These are phyloP conservation scores for Mirza zaza DNA, from an alignment of 2,113 vertebrate genomes.

Conservation along the genomic window DNA sequence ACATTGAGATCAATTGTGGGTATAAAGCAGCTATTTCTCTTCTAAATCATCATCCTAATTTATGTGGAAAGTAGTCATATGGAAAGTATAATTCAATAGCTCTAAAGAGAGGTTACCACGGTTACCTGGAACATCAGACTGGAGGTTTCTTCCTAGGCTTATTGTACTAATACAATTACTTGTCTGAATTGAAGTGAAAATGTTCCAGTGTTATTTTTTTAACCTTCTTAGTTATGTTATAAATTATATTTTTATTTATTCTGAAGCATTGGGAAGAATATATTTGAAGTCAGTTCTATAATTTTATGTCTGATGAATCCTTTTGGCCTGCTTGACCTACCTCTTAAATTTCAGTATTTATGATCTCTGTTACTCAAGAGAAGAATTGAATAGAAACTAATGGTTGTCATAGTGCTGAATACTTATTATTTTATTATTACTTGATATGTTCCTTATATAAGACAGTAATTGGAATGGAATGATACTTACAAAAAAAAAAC, in stretches of 20 bases:
- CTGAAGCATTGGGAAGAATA: not conserved
- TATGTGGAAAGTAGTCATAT: not conserved
- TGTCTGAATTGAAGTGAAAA: slow-evolving; percentile 32
- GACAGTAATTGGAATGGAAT: not conserved
- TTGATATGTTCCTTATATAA: not conserved
- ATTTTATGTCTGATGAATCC: slow-evolving; percentile 22
- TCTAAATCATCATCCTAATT: not conserved
- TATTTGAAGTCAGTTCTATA: slow-evolving; percentile 17
- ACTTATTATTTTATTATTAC: not conserved
- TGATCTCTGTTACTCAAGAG: slow-evolving; percentile 21
- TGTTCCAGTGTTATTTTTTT: not conserved
- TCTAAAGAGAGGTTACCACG: not conserved
- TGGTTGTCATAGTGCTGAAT: not conserved
- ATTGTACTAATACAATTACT: slow-evolving; percentile 30
- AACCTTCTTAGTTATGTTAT: slow-evolving; percentile 7
- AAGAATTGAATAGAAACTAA: not conserved
- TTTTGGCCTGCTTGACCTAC: not conserved
- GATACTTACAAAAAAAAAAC: not conserved
- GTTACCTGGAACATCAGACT: slow-evolving; percentile 23
- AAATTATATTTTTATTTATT: slow-evolving; percentile 58
- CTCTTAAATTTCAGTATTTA: not conserved
- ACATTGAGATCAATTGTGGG: not conserved
- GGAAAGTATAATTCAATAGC: not conserved
- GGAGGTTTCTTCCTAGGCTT: not conserved
- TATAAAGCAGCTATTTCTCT: slow-evolving; percentile 1